phyloP scores from a whole-genome alignment of 35 echinoderm and acorn worm species.

The Eucidaris tribuloides region DNA sequence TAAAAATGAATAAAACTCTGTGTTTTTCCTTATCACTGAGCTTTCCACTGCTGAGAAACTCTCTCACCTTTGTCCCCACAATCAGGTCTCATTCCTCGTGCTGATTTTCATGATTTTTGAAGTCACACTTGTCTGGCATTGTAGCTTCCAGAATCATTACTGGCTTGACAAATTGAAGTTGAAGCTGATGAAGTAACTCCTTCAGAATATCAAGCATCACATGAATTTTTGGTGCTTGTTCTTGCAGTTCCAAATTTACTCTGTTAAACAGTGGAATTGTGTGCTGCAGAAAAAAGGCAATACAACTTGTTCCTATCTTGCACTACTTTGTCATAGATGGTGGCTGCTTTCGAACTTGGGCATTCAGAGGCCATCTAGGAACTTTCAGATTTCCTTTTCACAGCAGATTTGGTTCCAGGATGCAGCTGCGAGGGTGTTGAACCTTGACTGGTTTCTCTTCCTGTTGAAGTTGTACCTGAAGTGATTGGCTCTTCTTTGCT shows the following conservation, averaged over 20 bases:
- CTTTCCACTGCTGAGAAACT: not conserved
- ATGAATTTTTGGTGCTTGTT: too few relatives aligned
- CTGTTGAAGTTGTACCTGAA: not conserved
- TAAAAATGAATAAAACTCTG: constrained; percentile 5
- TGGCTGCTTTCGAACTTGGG: constrained; percentile 3
- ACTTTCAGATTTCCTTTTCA: not conserved
- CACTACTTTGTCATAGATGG: not conserved
- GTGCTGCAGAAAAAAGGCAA: constrained; percentile 12
- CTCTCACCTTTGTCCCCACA: too few relatives aligned
- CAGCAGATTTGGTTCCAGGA: not conserved
- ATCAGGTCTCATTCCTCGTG: too few relatives aligned
- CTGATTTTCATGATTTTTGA: too few relatives aligned
- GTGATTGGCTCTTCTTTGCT: not conserved
- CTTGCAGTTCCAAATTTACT: not conserved
- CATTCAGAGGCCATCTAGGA: not conserved
- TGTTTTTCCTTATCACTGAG: not conserved
- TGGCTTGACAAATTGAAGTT: too few relatives aligned
- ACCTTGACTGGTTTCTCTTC: not conserved
- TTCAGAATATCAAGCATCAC: too few relatives aligned
- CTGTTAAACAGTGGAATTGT: constrained; percentile 53
- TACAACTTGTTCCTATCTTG: constrained; percentile 22
- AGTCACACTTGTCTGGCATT: too few relatives aligned
- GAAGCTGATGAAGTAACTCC: too few relatives aligned
- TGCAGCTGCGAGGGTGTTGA: not conserved
- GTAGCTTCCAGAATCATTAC: too few relatives aligned